Base-by-base conservation (phyloP, 2,888 invertebrate species). In the Eustalomyia histrio region DNA sequence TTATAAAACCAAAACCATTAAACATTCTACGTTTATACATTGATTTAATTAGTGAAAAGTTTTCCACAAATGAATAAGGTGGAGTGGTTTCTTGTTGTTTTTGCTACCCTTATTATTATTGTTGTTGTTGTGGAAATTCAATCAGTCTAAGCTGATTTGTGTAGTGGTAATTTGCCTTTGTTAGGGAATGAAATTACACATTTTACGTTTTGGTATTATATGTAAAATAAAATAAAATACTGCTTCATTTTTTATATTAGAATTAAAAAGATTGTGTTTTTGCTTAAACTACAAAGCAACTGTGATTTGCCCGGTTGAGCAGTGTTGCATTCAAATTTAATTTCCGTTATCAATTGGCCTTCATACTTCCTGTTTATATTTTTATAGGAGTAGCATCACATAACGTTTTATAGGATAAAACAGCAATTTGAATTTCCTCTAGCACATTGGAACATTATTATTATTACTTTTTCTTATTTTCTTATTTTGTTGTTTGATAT, bases 341-440 rank as follows among this genome's bases (percentile, higher is more conserved):
- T 84, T 84, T 84, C 82, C 84, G 67, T 73, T 80, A 72, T 64
- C 74, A 80, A 78, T 83, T 72, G 80, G 64, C 69, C 61, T 79
- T 75, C 43, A 55, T 71, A 76, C 80, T 76, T 76, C 80, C 78
- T 24, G 21, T 76, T 50, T 17, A 21, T 57, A 14, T 39, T 29
- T 17, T 3, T 6, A 8, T 17, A n/a, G n/a, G n/a, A n/a, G n/a
- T n/a, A 24, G 58, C 57, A 43, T 39, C 57, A 39, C 53, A 55
- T 55, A 43, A 55, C 18, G 16, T 24, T 52, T 24, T 16, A 52
- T 16, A 64, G 21, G 1, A 47, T 24, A 50, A 53, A 39, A 53
- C 24, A 43, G 16, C 57, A 55, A 21, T 24, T n/a, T 39, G 24
- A 57, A 57, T 16, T 29, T 24, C 29, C 24, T 57, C 14, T 43